phyloP scores from a whole-genome alignment of 2,113 vertebrate genomes.

The Brachyistius frenatus region DNA sequence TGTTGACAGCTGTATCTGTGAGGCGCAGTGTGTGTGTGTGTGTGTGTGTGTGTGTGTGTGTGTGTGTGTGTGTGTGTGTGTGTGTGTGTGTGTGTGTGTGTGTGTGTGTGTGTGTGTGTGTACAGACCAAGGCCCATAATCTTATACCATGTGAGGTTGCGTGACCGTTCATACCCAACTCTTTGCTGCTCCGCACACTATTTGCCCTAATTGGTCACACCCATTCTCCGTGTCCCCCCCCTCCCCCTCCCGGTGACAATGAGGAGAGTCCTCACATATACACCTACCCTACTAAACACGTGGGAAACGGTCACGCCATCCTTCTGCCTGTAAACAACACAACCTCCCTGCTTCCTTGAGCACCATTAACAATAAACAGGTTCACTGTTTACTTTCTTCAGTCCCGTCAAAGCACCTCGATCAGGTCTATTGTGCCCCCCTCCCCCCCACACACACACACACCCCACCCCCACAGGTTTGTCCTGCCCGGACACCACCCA shows the following conservation, averaged over 20 bases:
- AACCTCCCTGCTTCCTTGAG: conserved; percentile 19
- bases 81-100: conserved; percentile 45
- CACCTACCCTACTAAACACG: conserved; percentile 61
- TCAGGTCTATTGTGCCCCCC: no score
- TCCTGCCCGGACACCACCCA: no score
- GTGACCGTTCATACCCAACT: conserved; percentile 72
- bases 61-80: conserved; percentile 47
- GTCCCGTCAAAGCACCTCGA: no score
- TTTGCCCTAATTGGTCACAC: conserved; percentile 73
- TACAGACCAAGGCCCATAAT: conserved; percentile 64
- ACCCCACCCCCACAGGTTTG: no score
- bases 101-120: conserved; percentile 47
- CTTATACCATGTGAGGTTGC: conserved; percentile 71
- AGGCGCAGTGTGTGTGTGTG: background rate
- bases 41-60: conserved; percentile 24
- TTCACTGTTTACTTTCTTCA: background rate
- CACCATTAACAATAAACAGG: conserved; percentile 24
- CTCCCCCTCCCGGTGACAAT: conserved; percentile 45
- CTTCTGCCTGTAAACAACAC: conserved; percentile 14
- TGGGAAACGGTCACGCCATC: conserved; percentile 64
- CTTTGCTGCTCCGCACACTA: conserved; percentile 64
- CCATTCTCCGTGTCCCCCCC: conserved; percentile 43
- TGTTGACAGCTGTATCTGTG: conserved; percentile 75
- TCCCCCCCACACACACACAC: no score
- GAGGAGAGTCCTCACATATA: conserved; percentile 64